Evolutionary conservation across 2,113 vertebrate species (phyloP).

Genomic region (Hyperopisus bebe): DNA sequence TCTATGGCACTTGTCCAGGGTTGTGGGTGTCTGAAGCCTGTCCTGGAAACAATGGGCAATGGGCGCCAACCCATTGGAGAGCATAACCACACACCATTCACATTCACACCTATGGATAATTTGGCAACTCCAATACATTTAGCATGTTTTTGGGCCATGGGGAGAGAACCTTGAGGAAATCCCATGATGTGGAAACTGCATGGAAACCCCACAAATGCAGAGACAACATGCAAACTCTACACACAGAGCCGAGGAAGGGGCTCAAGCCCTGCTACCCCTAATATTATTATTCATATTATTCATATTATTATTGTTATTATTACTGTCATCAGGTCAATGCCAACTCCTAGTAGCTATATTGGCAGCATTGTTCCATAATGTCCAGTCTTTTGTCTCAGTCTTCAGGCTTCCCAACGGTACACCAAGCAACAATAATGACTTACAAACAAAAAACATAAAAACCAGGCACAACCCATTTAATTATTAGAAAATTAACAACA

Average conservation of each 20-base stretch:
- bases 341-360: not conserved
- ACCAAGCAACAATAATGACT: not conserved
- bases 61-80: not conserved
- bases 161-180: not conserved
- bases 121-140: not conserved
- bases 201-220: not conserved
- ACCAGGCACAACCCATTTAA: not conserved
- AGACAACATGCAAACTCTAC: not conserved
- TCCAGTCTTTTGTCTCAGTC: not conserved
- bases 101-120: not conserved
- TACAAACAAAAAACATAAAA: not conserved
- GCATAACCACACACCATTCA: not conserved
- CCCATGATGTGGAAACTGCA: not conserved
- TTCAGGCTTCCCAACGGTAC: not conserved
- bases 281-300: not conserved
- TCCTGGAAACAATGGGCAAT: not conserved
- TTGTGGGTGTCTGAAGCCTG: not conserved
- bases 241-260: not conserved
- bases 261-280: not conserved
- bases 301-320: not conserved
- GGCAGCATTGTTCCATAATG: not conserved
- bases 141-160: not conserved
- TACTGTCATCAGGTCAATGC: not conserved
- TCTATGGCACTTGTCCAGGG: not conserved
- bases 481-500: slow-evolving; percentile 7